Evolutionary conservation across 2,113 vertebrate genomes (phyloP).

Genomic region (Mesocricetus auratus): DNA sequence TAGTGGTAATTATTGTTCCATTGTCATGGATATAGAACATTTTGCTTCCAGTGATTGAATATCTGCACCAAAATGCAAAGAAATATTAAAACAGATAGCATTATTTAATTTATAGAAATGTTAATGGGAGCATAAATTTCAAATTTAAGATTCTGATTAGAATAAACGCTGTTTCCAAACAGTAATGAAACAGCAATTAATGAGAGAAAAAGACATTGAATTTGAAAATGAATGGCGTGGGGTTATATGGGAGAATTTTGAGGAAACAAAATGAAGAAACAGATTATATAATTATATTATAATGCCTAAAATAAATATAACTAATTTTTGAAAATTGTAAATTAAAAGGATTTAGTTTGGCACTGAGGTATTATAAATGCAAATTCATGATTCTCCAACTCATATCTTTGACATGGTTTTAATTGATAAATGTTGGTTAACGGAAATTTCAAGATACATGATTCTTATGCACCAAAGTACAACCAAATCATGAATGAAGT

Average conservation of each 20-base stretch:
- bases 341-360: conserved; percentile 74
- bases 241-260: not conserved
- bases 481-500: not conserved
- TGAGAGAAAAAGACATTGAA: not conserved
- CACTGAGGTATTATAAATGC: conserved; percentile 76
- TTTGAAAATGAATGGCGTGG: not conserved
- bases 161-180: not conserved
- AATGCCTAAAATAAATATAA: not conserved
- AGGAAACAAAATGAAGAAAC: not conserved
- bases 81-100: not conserved
- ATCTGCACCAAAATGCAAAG: conserved; percentile 86
- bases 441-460: conserved; percentile 53
- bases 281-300: not conserved
- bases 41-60: conserved; percentile 88
- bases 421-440: conserved; percentile 66
- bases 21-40: conserved; percentile 91
- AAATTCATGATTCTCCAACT: conserved; percentile 63
- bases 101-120: conserved; percentile 52
- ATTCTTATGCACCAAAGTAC: conserved; percentile 70
- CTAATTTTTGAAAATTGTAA: not conserved
- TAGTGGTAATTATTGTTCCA: conserved; percentile 90
- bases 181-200: not conserved
- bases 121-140: conserved; percentile 23
- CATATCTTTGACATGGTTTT: conserved; percentile 55
- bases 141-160: conserved; percentile 73